Conservation (phyloP, 2,888 invertebrate genomes). For the Dynastes hyllus region DNA sequence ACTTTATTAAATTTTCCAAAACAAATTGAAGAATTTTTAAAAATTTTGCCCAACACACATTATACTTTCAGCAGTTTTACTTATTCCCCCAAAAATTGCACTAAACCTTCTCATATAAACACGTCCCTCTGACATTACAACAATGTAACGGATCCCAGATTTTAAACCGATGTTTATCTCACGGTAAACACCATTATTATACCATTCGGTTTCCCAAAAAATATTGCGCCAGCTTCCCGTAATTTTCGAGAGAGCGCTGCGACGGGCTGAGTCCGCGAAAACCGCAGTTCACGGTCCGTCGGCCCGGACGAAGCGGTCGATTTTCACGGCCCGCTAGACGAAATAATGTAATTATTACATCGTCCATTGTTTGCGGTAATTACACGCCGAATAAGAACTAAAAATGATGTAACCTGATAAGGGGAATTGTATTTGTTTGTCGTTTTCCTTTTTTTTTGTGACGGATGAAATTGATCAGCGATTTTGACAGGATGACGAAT, state of each 20-base stretch:
- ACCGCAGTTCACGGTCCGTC: slow-evolving; percentile 28
- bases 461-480: not conserved
- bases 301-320: slow-evolving; percentile 1
- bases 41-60: too few relatives aligned
- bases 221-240: slow-evolving; percentile 19
- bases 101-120: too few relatives aligned
- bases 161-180: too few relatives aligned
- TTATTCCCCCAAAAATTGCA: too few relatives aligned
- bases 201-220: not conserved
- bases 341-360: slow-evolving; percentile 33
- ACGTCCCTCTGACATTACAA: too few relatives aligned
- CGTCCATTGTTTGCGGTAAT: slow-evolving; percentile 17
- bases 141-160: too few relatives aligned
- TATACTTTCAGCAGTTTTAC: too few relatives aligned
- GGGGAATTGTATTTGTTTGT: not conserved
- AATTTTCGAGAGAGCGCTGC: not conserved
- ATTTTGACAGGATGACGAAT: slow-evolving; percentile 4
- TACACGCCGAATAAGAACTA: slow-evolving; percentile 15
- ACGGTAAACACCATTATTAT: not conserved
- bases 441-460: not conserved
- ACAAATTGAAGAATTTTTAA: too few relatives aligned
- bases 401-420: slow-evolving; percentile 23
- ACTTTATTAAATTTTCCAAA: too few relatives aligned
- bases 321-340: slow-evolving; percentile 26
- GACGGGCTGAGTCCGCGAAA: slow-evolving; percentile 22